These are phyloP conservation scores for Caenorhabditis tropicalis DNA, from an alignment of 1,140 invertebrate species.

Conservation along the genomic window DNA sequence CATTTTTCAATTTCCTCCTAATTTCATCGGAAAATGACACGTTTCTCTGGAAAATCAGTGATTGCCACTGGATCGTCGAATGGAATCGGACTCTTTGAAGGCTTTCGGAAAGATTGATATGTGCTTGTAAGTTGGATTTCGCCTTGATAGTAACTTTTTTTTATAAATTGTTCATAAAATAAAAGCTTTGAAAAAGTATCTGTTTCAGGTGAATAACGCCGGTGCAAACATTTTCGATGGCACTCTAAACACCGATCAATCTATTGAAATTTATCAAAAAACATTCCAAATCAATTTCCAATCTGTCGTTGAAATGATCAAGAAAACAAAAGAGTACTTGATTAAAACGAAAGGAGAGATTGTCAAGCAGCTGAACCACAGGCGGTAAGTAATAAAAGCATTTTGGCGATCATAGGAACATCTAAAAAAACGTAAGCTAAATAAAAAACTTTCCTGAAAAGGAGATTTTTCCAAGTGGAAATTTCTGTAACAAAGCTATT, in stretches of 20 bases:
- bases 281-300: constrained; percentile 21
- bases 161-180: background rate
- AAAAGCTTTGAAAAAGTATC: too few relatives aligned
- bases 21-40: background rate
- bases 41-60: background rate
- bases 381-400: background rate
- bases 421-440: too few relatives aligned
- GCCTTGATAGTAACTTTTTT: background rate
- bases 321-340: background rate
- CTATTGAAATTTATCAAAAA: background rate
- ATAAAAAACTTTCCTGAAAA: too few relatives aligned
- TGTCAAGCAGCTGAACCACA: background rate
- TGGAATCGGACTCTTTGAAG: background rate
- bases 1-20: background rate
- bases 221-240: background rate
- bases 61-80: background rate
- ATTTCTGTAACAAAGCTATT: background rate
- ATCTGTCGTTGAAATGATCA: background rate
- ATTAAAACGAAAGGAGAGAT: constrained; percentile 2
- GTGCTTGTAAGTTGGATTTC: background rate
- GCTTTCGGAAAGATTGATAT: constrained; percentile 20
- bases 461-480: too few relatives aligned
- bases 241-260: background rate
- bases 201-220: constrained; percentile 2
- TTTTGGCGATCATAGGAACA: too few relatives aligned